Base-by-base conservation (phyloP, 1,140 invertebrate species). In the Drosophila truncata region DNA sequence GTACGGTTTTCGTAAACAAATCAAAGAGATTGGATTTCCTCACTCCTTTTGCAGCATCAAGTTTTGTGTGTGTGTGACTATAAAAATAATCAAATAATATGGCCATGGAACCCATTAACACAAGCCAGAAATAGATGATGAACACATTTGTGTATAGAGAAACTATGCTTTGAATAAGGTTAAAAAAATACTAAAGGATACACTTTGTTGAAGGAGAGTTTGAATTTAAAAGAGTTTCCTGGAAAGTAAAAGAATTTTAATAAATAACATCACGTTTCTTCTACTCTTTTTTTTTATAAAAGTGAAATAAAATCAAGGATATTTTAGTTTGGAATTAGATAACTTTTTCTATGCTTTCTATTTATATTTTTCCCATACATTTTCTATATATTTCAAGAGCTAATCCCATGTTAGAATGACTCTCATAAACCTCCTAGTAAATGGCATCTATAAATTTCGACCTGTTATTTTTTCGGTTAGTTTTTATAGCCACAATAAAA, bases 1-100 rank as follows among this genome's bases (percentile, higher is more conserved):
- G 55, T 50, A 46, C 41, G 37, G 33, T 62, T 83, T 88, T 78
- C 50, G 73, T 70, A 88, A 87, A 84, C 83, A 88, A 87, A 87
- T 87, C 85, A 88, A 69, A 73, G 65, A 88, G 57, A 84, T 87
- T 67, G 65, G 62, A 61, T 70, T 35, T 18, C 23, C 29, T n/a
- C 29, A 4, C 41, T 54, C n/a, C 47, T 6, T 18, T 39, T 4
- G n/a, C 13, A 29, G 14, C 25, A 11, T 35, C 18, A 54, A 37
- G 14, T 39, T 49, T 14, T 54, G 18, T 60, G 14, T 44, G 37
- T 29, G 27, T 60, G 39, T 29, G 29, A 49, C 66, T 25, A 60
- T 60, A 72, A 72, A 72, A 72, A 59, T 50, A 72, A 72, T 60
- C 42, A 49, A 58, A 73, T 73, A 73, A 73, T 60, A 73, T 41